Base-by-base conservation (phyloP, 2,797 vertebrate genomes). In the Sparidentex hasta region DNA sequence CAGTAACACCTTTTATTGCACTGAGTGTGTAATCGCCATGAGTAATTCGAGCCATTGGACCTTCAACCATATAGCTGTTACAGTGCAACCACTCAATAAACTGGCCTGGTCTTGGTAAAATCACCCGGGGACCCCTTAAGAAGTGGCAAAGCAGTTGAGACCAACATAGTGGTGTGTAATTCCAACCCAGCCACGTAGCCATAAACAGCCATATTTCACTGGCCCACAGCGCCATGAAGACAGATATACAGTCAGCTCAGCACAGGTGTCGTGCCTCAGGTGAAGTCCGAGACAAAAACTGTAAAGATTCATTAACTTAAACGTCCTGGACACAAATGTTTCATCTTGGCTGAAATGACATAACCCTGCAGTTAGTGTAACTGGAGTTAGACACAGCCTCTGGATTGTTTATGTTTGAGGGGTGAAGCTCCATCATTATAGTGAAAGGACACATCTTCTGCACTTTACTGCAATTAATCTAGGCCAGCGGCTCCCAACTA, bases 261-360 rank as follows among this genome's bases (percentile, higher is more conserved):
- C 69, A 65, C 92, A 92, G 92, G 93, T 94, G 91, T 79, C 75
- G 9, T 27, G 88, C 93, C 91, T 87, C 89, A 83, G 90, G 92
- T 91, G 68, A 81, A 61, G 78, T 68, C 57, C 23, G 38, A 56
- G 38, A 81, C 66, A 67, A 64, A 80, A 85, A 78, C 57, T 51
- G 63, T 51, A n/a, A 66, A 87, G 83, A 75, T 62, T 76, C 73
- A 73, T 84, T 72, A 76, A 74, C 18, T n/a, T 71, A 29, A 76
- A 74, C 2, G 23, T 80, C 20, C 27, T 8, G n/a, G 56, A 65
- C 56, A 9, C 18, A 75, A 61, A 82, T 51, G 63, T 81, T 85
- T 89, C 70, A 88, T 85, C 72, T 82, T 59, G 57, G 73, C 71
- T 78, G 43, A 73, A 72, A 52, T 84, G 62, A 84, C 71, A 77